These are phyloP conservation scores for Drosophila yakuba DNA, from an alignment of 1,140 invertebrate species.

Conservation along the genomic window DNA sequence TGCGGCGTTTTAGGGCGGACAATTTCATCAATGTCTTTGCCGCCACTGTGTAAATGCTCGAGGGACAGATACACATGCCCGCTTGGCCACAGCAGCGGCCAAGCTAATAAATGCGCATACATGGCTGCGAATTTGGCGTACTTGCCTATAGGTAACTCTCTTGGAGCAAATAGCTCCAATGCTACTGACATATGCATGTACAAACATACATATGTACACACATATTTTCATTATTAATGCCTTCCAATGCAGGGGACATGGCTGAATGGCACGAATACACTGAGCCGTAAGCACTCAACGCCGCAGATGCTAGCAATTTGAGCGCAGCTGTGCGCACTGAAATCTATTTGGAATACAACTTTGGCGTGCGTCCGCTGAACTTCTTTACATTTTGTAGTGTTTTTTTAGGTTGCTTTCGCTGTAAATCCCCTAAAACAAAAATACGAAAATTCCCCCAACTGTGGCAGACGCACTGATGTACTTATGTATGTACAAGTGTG, in stretches of 20 bases:
- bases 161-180: too few species aligned
- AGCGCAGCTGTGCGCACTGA: background rate
- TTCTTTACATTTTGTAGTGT: conserved; percentile 6
- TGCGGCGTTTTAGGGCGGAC: conserved; percentile 17
- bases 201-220: too few species aligned
- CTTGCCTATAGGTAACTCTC: too few species aligned
- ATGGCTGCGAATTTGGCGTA: background rate
- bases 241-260: too few species aligned
- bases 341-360: conserved; percentile 5
- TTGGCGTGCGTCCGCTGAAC: background rate
- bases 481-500: conserved; percentile 1
- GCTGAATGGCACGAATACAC: too few species aligned
- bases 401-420: background rate
- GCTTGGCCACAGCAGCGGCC: conserved; percentile 3
- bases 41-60: conserved; percentile 36
- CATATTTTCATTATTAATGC: too few species aligned
- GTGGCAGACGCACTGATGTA: background rate
- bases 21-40: conserved; percentile 41
- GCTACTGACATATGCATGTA: too few species aligned
- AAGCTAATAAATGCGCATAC: conserved; percentile 14
- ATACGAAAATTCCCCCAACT: conserved; percentile 2
- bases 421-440: background rate
- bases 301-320: conserved; percentile 1
- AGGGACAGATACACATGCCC: conserved; percentile 28
- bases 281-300: background rate